Conservation (phyloP, 2,113 vertebrate species). For the Scytalopus superciliaris region DNA sequence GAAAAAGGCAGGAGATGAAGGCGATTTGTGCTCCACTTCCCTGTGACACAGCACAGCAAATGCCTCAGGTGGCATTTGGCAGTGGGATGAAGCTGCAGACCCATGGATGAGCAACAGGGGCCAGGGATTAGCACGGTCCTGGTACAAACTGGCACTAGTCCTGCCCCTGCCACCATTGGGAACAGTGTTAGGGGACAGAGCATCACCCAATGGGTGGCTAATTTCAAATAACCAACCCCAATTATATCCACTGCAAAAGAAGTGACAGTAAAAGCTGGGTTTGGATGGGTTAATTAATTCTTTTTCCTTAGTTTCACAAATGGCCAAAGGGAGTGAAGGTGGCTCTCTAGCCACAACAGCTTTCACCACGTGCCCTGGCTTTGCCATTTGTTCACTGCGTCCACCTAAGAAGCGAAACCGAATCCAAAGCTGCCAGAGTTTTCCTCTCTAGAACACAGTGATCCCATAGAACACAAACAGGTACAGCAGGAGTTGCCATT, state of each 20-base stretch:
- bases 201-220: rapidly evolving
- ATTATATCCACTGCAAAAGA: rapidly evolving
- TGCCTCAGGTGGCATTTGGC: background rate
- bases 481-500: background rate
- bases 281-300: rapidly evolving
- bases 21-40: rapidly evolving
- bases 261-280: rapidly evolving
- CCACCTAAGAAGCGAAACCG: rapidly evolving
- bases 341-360: rapidly evolving
- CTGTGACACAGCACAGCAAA: background rate
- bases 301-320: background rate
- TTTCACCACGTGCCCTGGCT: background rate
- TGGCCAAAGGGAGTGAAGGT: background rate
- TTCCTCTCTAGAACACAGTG: rapidly evolving
- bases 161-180: background rate
- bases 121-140: background rate
- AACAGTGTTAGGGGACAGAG: rapidly evolving
- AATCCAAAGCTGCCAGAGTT: rapidly evolving
- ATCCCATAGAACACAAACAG: rapidly evolving
- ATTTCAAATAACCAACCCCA: too few species aligned
- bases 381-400: rapidly evolving
- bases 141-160: background rate
- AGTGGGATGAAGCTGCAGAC: background rate
- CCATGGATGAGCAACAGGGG: background rate
- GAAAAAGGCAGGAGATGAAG: background rate